These are phyloP conservation scores for Lingula anatina DNA, from an alignment of 2,888 invertebrate species.

Conservation along the genomic window DNA sequence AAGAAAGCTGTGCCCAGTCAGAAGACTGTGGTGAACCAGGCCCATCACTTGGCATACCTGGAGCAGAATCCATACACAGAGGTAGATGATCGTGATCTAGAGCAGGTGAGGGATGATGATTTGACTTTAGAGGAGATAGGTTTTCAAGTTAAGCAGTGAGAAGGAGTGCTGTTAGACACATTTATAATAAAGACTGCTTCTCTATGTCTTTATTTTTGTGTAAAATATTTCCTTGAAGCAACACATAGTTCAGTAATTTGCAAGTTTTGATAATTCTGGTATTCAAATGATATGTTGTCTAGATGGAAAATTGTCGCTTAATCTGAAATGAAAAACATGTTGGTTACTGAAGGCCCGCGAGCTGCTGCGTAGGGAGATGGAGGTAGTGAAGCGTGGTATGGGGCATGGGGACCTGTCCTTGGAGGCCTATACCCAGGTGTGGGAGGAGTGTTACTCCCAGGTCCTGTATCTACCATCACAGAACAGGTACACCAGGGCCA, in stretches of 20 bases:
- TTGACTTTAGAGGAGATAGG: no score
- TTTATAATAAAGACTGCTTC: no score
- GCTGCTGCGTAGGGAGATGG: slow-evolving; percentile 66
- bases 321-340: slow-evolving; percentile 1
- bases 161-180: no score
- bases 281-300: no score
- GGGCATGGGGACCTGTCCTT: slow-evolving; percentile 87
- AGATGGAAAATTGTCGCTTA: no score
- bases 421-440: slow-evolving; percentile 85
- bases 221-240: no score
- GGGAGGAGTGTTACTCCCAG: slow-evolving; percentile 94
- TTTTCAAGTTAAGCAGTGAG: no score
- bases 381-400: slow-evolving; percentile 86
- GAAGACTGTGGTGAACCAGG: slow-evolving; percentile 41
- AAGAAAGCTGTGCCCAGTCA: slow-evolving; percentile 29
- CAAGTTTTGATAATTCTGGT: no score
- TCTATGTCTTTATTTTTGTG: no score
- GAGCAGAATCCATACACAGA: slow-evolving; percentile 78
- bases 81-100: slow-evolving; percentile 61
- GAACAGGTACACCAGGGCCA: slow-evolving; percentile 88
- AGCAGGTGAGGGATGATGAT: slow-evolving; percentile 28
- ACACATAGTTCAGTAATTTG: no score
- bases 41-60: slow-evolving; percentile 64
- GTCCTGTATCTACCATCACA: slow-evolving; percentile 86
- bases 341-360: slow-evolving; percentile 24